Conservation (phyloP, 2,797 vertebrate species). For the Vireo griseus region DNA sequence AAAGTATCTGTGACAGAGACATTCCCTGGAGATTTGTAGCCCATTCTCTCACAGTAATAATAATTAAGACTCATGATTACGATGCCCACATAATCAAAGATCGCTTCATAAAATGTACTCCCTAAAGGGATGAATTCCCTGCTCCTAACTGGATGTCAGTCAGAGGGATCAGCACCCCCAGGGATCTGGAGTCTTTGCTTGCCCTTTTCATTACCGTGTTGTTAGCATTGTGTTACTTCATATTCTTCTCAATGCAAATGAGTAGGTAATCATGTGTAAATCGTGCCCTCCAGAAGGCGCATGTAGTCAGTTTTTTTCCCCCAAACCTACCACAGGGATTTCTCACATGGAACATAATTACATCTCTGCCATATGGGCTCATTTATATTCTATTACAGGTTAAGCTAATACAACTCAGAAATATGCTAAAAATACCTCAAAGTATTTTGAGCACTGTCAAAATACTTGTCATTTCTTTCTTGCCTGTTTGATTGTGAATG, state of each 20-base stretch:
- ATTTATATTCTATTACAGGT: conserved; percentile 86
- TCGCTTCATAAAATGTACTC: conserved; percentile 73
- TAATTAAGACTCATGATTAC: conserved; percentile 82
- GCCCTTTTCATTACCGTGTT: conserved; percentile 74
- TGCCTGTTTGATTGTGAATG: conserved; percentile 68
- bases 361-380: conserved; percentile 82
- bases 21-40: conserved; percentile 75
- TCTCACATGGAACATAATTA: conserved; percentile 79
- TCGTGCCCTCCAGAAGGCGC: conserved; percentile 77
- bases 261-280: conserved; percentile 78
- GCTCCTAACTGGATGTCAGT: conserved; percentile 78
- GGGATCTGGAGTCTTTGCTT: conserved; percentile 70
- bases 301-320: conserved; percentile 66
- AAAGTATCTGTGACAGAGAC: conserved; percentile 74
- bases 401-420: conserved; percentile 81
- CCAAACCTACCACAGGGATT: conserved; percentile 78
- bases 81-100: conserved; percentile 83
- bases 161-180: conserved; percentile 71
- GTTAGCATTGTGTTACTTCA: conserved; percentile 75
- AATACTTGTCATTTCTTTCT: conserved; percentile 73
- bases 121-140: conserved; percentile 63
- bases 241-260: conserved; percentile 79
- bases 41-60: conserved; percentile 79
- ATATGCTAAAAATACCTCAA: conserved; percentile 80
- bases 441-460: conserved; percentile 75